Conservation (phyloP, 1,140 invertebrate species). For the Saccostrea echinata region DNA sequence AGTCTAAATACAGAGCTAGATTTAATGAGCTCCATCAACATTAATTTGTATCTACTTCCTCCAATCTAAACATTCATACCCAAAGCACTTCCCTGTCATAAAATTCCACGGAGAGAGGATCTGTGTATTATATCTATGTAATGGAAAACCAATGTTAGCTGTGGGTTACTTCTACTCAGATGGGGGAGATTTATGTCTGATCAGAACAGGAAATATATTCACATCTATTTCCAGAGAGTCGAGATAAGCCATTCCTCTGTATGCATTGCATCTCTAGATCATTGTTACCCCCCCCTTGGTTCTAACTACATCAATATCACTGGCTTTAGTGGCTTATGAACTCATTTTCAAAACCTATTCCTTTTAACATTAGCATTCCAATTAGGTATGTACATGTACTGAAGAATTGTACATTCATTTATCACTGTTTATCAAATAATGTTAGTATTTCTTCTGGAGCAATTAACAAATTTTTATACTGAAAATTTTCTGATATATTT, state of each 20-base stretch:
- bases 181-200: constrained; percentile 7
- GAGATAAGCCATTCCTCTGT: not conserved
- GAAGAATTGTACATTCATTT: no score
- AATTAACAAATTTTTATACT: no score
- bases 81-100: not conserved
- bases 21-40: constrained; percentile 8
- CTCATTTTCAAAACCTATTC: no score
- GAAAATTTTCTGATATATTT: no score
- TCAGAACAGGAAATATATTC: not conserved
- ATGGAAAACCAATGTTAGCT: not conserved
- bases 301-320: not conserved
- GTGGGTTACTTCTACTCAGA: not conserved
- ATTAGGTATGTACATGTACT: no score
- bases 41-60: constrained; percentile 34
- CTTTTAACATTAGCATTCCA: no score
- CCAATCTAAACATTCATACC: not conserved
- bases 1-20: not conserved
- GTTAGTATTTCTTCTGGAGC: no score
- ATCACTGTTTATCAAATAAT: no score
- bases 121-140: not conserved
- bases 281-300: not conserved
- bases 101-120: not conserved
- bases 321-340: no score
- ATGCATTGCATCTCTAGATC: not conserved
- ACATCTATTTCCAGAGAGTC: not conserved